phyloP scores from a whole-genome alignment of 1,140 invertebrate genomes.

The Geopemphigus sp. region DNA sequence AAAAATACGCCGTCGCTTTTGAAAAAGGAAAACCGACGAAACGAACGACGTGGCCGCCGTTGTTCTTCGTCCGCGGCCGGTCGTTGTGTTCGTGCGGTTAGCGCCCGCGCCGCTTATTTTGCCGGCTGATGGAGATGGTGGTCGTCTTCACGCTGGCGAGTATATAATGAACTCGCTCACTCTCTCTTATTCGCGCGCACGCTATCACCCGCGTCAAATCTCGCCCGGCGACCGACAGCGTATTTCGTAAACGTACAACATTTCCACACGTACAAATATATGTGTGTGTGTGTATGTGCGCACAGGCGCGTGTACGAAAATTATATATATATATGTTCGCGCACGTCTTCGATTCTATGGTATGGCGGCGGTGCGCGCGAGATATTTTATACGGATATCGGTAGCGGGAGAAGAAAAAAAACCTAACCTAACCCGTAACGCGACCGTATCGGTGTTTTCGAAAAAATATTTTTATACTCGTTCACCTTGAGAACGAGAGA shows the following conservation, averaged over 20 bases:
- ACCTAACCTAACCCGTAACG: conserved; percentile 11
- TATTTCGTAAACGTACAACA: too few relatives aligned
- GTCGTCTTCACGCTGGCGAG: too few relatives aligned
- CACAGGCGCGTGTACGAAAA: too few relatives aligned
- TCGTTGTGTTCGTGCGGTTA: neutral
- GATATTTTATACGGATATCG: neutral
- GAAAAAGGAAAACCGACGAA: too few relatives aligned
- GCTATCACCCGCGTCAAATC: neutral
- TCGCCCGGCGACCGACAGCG: too few relatives aligned
- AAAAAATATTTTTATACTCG: conserved; percentile 6
- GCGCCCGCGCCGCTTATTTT: neutral
- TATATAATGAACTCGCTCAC: too few relatives aligned
- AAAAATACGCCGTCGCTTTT: neutral
- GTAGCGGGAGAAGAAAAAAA: conserved; percentile 18
- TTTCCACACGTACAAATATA: too few relatives aligned
- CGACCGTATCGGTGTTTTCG: conserved; percentile 15
- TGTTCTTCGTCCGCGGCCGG: neutral
- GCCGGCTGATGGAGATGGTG: too few relatives aligned
- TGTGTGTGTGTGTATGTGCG: neutral
- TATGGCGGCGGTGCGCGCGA: too few relatives aligned
- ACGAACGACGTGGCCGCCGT: too few relatives aligned
- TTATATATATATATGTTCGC: neutral
- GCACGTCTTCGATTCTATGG: neutral
- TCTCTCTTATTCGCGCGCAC: neutral
- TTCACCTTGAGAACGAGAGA: conserved; percentile 28